Conservation (phyloP, 2,797 vertebrate genomes). For the Tolypeutes matacus region DNA sequence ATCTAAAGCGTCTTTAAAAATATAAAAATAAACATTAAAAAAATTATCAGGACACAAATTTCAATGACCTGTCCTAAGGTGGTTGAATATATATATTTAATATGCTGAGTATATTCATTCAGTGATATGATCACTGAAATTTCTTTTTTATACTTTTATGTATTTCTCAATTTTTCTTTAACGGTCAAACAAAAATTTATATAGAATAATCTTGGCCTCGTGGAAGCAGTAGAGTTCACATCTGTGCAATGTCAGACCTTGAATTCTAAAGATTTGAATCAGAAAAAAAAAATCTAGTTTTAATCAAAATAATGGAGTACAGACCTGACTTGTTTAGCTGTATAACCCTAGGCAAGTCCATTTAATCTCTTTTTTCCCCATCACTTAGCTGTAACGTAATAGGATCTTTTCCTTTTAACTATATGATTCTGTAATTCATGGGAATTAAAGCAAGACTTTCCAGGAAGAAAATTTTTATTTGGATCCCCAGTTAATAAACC, state of each 20-base stretch:
- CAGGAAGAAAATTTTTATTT: background rate
- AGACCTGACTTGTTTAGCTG: background rate
- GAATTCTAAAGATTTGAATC: background rate
- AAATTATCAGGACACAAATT: background rate
- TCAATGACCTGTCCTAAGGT: background rate
- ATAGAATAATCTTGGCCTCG: background rate
- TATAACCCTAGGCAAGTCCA: background rate
- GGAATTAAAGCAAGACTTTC: background rate
- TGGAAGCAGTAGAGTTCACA: background rate
- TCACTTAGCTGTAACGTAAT: background rate
- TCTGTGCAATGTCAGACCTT: background rate
- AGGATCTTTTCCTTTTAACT: background rate
- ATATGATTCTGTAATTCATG: background rate
- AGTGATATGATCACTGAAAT: too few relatives aligned
- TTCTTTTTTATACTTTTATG: background rate
- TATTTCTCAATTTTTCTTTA: background rate
- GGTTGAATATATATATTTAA: too few relatives aligned
- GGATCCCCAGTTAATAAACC: background rate
- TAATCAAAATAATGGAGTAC: background rate
- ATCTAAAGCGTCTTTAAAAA: too few relatives aligned
- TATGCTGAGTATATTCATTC: too few relatives aligned
- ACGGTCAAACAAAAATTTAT: background rate
- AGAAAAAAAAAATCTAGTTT: slow-evolving; percentile 14
- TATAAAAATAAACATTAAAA: too few relatives aligned
- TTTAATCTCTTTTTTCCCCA: background rate